phyloP scores from a whole-genome alignment of 2,113 vertebrate species.

The Pterocles orientalis region DNA sequence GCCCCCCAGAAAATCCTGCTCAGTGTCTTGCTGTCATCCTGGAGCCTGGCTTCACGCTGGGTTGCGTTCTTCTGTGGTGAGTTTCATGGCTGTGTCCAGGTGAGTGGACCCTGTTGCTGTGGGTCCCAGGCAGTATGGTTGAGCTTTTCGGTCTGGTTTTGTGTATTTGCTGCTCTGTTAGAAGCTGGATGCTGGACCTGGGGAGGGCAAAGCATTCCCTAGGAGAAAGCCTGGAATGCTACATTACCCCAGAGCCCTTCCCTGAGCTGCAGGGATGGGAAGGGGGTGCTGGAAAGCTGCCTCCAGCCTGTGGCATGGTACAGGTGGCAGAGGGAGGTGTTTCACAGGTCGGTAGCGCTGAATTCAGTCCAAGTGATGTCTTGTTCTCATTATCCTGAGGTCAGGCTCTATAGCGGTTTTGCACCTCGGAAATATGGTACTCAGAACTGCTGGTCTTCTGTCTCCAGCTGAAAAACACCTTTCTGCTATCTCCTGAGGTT shows the following conservation, averaged over 20 bases:
- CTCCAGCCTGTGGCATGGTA: accelerated
- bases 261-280: neutral
- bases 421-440: neutral
- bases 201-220: neutral
- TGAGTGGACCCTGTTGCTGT: accelerated
- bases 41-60: neutral
- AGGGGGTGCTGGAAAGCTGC: neutral
- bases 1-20: accelerated
- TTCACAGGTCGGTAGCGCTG: neutral
- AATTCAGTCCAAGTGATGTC: neutral
- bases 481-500: neutral
- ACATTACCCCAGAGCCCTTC: neutral
- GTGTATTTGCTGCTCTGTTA: accelerated
- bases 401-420: neutral
- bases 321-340: neutral
- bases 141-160: neutral
- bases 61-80: neutral
- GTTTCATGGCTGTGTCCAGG: neutral
- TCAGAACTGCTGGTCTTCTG: neutral
- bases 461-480: neutral
- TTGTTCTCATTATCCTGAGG: neutral
- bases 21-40: neutral
- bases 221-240: neutral
- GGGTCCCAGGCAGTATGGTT: accelerated
- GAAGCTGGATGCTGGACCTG: neutral